Evolutionary conservation across 2,888 invertebrate genomes (phyloP).

Genomic region (Lasius platythorax): DNA sequence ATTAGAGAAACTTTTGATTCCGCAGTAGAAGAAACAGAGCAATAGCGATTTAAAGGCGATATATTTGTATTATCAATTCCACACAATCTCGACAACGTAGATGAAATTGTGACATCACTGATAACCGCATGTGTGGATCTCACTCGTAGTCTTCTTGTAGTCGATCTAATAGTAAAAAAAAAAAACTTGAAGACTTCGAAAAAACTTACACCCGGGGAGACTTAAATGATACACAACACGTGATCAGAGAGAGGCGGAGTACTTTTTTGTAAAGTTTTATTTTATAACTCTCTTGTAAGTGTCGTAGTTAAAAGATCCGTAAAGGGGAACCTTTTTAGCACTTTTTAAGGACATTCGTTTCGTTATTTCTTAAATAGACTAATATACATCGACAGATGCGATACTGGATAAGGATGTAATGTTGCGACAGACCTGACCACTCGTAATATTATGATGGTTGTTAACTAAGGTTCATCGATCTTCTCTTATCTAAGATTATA

Average conservation of each 20-base stretch:
- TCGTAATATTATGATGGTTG: constrained; percentile 82
- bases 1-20: constrained; percentile 40
- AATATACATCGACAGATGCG: constrained; percentile 60
- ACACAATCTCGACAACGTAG: constrained; percentile 44
- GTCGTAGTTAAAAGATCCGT: constrained; percentile 47
- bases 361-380: constrained; percentile 60
- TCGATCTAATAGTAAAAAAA: constrained; percentile 53
- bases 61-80: constrained; percentile 55
- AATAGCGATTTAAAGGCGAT: constrained; percentile 50
- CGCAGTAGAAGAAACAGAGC: constrained; percentile 12
- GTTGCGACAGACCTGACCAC: constrained; percentile 75
- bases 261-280: constrained; percentile 69
- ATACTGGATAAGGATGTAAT: constrained; percentile 69
- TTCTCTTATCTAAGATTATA: constrained; percentile 67
- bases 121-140: constrained; percentile 69
- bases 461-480: constrained; percentile 79
- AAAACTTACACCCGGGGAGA: constrained; percentile 41
- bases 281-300: constrained; percentile 62
- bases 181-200: constrained; percentile 14
- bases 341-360: constrained; percentile 36
- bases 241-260: constrained; percentile 41
- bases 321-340: constrained; percentile 53
- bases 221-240: constrained; percentile 61
- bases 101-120: constrained; percentile 56
- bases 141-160: constrained; percentile 66